These are phyloP conservation scores for Peucedramus taeniatus DNA, from an alignment of 2,113 vertebrate species.

Conservation along the genomic window DNA sequence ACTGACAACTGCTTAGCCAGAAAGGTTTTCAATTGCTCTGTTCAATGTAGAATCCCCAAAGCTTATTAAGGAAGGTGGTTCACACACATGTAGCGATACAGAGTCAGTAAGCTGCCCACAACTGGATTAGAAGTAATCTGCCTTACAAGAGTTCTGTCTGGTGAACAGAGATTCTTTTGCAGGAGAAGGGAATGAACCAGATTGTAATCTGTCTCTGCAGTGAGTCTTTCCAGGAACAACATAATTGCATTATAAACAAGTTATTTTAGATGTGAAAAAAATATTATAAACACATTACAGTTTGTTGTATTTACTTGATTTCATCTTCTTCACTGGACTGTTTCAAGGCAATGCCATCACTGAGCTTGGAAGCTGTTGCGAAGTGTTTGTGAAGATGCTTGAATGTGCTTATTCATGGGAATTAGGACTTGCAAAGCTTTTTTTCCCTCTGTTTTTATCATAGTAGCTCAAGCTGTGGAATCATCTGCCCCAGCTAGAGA, in stretches of 20 bases:
- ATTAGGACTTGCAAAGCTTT: background rate
- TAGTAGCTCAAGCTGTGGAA: background rate
- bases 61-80: background rate
- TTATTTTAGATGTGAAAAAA: slow-evolving; percentile 19
- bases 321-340: background rate
- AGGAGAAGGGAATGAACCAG: slow-evolving; percentile 10
- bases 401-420: background rate
- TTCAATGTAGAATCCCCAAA: background rate
- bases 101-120: background rate
- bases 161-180: background rate
- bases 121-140: background rate
- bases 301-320: slow-evolving; percentile 42
- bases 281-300: background rate
- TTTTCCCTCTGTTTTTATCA: background rate
- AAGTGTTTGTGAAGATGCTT: background rate
- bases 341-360: background rate
- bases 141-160: background rate
- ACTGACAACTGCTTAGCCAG: background rate
- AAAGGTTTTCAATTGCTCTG: background rate
- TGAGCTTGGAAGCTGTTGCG: background rate
- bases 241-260: slow-evolving; percentile 25
- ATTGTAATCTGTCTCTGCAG: background rate
- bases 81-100: background rate
- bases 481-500: background rate
- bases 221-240: slow-evolving; percentile 25